A percentile compares a stretch with the other conserved stretches of the same genome.
phyloP scores from a whole-genome alignment of 2,888 invertebrate genomes.

The Ectemnius lituratus region DNA sequence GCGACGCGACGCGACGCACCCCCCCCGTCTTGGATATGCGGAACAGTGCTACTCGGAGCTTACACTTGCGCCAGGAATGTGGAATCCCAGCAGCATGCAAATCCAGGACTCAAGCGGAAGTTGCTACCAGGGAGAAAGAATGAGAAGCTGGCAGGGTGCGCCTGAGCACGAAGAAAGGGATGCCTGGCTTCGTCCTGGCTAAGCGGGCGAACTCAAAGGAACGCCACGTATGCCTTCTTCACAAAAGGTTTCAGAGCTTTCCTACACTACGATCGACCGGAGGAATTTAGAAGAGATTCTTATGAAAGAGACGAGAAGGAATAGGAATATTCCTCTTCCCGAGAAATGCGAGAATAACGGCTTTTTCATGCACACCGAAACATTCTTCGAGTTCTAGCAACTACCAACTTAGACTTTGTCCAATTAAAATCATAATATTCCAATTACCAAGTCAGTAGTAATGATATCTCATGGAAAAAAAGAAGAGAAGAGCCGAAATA shows the following conservation, averaged over 20 bases:
- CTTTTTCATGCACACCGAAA: no score
- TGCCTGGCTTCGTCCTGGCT: neutral
- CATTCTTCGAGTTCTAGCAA: no score
- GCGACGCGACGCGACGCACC: no score
- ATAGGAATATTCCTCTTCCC: no score
- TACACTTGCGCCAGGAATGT: neutral
- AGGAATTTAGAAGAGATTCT: no score
- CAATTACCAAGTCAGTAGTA: no score
- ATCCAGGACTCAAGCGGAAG: neutral
- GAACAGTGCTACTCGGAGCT: neutral
- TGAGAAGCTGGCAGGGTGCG: no score
- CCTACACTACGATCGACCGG: no score
- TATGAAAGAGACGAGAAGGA: no score
- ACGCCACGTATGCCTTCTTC: neutral
- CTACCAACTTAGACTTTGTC: no score
- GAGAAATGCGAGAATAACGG: no score
- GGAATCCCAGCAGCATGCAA: constrained; percentile 1
- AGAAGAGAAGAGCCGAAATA: neutral
- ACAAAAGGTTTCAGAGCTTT: neutral
- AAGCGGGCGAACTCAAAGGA: constrained; percentile 1
- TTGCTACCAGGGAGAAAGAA: neutral
- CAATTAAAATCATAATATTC: no score
- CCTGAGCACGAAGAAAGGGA: neutral
- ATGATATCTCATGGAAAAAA: neutral
- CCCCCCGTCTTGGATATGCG: constrained; percentile 32